Base-by-base conservation (phyloP, 2,888 invertebrate species). In the Trachelus stipa region DNA sequence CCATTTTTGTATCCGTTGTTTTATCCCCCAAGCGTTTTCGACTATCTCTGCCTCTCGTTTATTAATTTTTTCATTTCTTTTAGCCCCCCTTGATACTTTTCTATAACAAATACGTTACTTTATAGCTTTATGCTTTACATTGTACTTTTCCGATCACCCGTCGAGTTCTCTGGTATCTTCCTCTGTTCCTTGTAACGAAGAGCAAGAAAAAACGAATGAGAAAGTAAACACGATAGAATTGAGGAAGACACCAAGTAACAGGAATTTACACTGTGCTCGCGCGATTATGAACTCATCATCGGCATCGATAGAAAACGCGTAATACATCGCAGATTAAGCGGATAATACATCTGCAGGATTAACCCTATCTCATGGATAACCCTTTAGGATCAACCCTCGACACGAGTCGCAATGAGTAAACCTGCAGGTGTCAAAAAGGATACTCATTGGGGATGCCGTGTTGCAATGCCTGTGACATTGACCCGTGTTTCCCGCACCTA, bases 91-190 rank as follows among this genome's bases (percentile, higher is more conserved):
- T 3, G 12, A 71, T 31, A 71, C 71, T 76, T 77, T 73, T 75
- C 77, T 84, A 84, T 87, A 89, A 88, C 87, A 87, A 56, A 88
- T 87, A 86, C 86, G 85, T 56, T 86, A 86, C 84, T 86, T 87
- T 88, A 85, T 85, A 85, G 56, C 56, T 56, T 86, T 83, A 89
- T 87, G 88, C 88, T 88, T 89, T 88, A 85, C 87, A 87, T 90
- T 90, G 90, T 90, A 90, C 90, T 90, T 88, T 88, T 84, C 87
- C 86, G 87, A 85, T 40, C 68, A 73, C 74, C 71, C 71, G 71
- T 31, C 71, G 31, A 23, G 71, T 71, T 15, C n/a, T 71, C 34
- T 23, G 31, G 31, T 15, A 9, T 71, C 34, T 34, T 71, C 71
- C 2, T 34, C 31, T 12, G 33, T 12, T 3, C 31, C 71, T 34